These are phyloP conservation scores for Latrodectus hesperus DNA, from an alignment of 2,888 invertebrate genomes.

Conservation along the genomic window DNA sequence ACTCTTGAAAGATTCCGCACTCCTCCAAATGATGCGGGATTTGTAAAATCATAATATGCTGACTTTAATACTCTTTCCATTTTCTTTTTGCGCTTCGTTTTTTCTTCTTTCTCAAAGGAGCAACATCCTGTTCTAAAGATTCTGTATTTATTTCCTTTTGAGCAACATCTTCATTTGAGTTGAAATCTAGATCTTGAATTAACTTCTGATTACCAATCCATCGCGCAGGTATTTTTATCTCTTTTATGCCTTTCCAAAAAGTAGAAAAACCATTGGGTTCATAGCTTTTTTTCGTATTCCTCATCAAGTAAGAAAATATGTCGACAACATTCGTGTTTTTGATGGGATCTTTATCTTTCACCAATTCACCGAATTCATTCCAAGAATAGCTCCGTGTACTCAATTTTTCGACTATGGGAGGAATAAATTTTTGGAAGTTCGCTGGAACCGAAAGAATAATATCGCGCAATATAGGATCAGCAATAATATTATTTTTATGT, in stretches of 20 bases:
- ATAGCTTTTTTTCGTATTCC: not conserved
- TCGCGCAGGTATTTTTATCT: not conserved
- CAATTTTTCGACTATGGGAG: not conserved
- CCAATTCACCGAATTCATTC: too few relatives aligned
- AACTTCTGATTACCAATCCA: constrained; percentile 14
- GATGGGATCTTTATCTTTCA: not conserved
- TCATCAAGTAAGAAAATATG: constrained; percentile 6
- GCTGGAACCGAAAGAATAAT: not conserved
- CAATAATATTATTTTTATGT: too few relatives aligned
- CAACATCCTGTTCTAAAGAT: too few relatives aligned
- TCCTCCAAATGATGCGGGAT: constrained; percentile 18
- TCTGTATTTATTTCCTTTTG: too few relatives aligned
- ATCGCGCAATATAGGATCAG: not conserved
- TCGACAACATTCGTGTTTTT: not conserved
- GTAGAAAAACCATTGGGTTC: not conserved
- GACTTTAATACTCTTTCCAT: not conserved
- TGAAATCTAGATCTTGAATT: not conserved
- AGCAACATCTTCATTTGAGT: not conserved
- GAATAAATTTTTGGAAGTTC: constrained; percentile 2
- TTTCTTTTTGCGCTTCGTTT: too few relatives aligned
- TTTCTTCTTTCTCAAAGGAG: too few relatives aligned
- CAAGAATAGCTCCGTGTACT: not conserved
- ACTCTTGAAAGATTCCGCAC: not conserved
- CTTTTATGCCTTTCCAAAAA: constrained; percentile 6
- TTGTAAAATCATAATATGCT: constrained; percentile 8